Base-by-base conservation (phyloP, 2,113 vertebrate genomes). In the Paraplagusia blochii region DNA sequence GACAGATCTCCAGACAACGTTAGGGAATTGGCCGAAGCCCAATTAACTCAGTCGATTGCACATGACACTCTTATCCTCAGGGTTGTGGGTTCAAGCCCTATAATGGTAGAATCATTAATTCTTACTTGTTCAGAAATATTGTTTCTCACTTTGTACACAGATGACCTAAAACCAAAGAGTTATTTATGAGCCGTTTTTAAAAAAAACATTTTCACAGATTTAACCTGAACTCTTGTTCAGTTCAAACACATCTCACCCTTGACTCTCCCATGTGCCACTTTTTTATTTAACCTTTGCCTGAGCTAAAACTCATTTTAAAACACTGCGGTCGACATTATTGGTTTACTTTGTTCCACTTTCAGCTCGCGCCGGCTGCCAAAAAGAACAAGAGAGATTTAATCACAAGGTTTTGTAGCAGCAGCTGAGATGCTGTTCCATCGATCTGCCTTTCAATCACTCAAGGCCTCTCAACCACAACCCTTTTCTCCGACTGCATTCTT, bases 401-500 rank as follows among this genome's bases (percentile, higher is more conserved):
- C 16, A 18, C 3, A 53, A 39, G 13, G 52, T 48, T 53, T 34
- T 22, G 1, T 18, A 43, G 18, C 12, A 18, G 14, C 17, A 57
- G 16, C 57, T 44, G 40, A 54, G 57, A 51, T 22, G 33, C 38
- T 34, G 46, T 44, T 59, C 65, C 40, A 70, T 47, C 22, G 22
- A 29, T 29, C 22, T 6, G 22, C 22, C 22, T 6, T 6, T 29
- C 22, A 29, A 29, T 29, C 22, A 29, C 22, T 29, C 8, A 16
- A 57, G n/a, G 48, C 22, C 51, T 75, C 58, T 51, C n/a, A 57
- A 39, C 43, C 15, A 58, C 48, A 52, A 44, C 35, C 52, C 38
- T 1, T 38, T 2, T 38, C 11, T 10, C 36, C 10, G 36, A 38
- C 8, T 17, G 61, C 61, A 69, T 56, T 18, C 53, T 57, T 43